Percentiles rank a stretch among this genome's conserved stretches.
Evolutionary conservation across 2,888 invertebrate genomes (phyloP).

Genomic region (Malthinus seriepunctatus): DNA sequence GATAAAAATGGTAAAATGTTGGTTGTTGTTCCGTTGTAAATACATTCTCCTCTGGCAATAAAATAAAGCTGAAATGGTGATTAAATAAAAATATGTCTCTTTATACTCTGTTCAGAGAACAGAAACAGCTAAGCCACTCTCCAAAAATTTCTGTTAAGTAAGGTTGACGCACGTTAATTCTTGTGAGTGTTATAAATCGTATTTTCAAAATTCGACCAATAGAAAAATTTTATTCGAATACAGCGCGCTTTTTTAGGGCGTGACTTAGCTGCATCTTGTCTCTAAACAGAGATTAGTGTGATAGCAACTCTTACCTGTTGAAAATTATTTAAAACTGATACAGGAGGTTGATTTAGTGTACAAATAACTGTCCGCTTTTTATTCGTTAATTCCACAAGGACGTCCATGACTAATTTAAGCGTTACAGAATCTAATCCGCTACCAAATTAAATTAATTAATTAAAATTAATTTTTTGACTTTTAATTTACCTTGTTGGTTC

Average conservation of each 20-base stretch:
- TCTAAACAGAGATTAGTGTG: too few species aligned
- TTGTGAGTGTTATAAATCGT: neutral
- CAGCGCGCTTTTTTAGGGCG: too few species aligned
- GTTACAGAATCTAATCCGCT: constrained; percentile 76
- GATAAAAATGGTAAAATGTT: constrained; percentile 71
- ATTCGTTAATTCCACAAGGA: constrained; percentile 69
- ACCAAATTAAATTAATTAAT: constrained; percentile 16
- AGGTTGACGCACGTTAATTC: too few species aligned
- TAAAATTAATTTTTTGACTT: too few species aligned
- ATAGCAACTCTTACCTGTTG: neutral
- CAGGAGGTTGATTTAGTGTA: constrained; percentile 80
- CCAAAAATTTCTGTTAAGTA: too few species aligned
- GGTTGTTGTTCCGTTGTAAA: constrained; percentile 70
- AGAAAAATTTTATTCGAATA: too few species aligned
- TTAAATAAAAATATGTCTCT: too few species aligned
- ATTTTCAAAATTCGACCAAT: neutral
- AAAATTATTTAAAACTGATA: constrained; percentile 54
- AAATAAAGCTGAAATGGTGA: constrained; percentile 54
- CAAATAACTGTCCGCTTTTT: constrained; percentile 76
- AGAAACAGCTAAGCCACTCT: too few species aligned
- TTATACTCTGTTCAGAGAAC: too few species aligned
- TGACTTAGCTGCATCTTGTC: too few species aligned
- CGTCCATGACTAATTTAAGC: constrained; percentile 70
- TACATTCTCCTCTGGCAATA: constrained; percentile 64
- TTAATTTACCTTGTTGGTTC: constrained; percentile 74